Conservation (phyloP, 2,888 invertebrate species). For the Uropetala carovei region DNA sequence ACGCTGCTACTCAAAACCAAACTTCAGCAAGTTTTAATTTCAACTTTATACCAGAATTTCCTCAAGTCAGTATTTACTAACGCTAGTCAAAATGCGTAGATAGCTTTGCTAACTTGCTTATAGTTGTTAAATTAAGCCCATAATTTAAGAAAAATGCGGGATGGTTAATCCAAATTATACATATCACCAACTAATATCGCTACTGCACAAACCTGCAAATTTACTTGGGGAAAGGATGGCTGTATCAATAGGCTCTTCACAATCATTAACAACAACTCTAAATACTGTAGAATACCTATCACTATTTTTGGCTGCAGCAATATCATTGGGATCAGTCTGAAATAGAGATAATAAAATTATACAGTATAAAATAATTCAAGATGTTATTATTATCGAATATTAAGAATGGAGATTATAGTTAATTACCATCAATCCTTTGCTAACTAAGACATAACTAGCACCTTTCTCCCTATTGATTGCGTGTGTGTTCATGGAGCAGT, state of each 20-base stretch:
- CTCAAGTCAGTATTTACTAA: no score
- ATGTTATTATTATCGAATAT: background rate
- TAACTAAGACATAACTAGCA: constrained; percentile 77
- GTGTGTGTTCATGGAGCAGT: constrained; percentile 81
- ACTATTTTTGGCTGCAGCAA: constrained; percentile 80
- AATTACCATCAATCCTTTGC: constrained; percentile 75
- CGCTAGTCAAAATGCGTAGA: no score
- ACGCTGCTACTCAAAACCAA: no score
- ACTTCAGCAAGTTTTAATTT: no score
- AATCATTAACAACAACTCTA: constrained; percentile 81
- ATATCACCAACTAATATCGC: background rate
- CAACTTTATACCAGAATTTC: no score
- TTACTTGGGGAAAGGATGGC: constrained; percentile 54
- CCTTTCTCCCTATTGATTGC: constrained; percentile 79
- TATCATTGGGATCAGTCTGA: constrained; percentile 79
- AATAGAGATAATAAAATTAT: constrained; percentile 69
- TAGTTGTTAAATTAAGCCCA: background rate
- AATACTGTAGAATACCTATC: constrained; percentile 85
- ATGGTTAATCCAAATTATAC: background rate
- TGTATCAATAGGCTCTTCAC: constrained; percentile 75
- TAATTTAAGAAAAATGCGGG: background rate
- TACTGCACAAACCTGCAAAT: constrained; percentile 28
- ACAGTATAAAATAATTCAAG: background rate
- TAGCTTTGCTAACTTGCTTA: no score
- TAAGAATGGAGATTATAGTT: background rate